Evolutionary conservation across 2,113 vertebrate species (phyloP).

Genomic region (cattle (Bos taurus)): DNA sequence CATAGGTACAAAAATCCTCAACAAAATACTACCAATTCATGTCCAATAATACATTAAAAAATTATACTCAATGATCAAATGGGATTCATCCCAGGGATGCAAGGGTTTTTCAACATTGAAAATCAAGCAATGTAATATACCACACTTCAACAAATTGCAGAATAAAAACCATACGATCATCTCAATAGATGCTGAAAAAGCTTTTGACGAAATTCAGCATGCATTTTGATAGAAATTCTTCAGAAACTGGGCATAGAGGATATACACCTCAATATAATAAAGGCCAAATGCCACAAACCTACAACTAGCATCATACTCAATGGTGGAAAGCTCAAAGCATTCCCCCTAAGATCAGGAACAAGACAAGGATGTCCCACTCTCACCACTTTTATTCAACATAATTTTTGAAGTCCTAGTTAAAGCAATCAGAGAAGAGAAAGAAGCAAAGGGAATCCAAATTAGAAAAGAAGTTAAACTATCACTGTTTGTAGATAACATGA

Average conservation of each 20-base stretch:
- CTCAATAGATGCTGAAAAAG: background rate
- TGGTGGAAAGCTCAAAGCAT: background rate
- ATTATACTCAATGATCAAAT: background rate
- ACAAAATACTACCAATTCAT: background rate
- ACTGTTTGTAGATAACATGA: background rate
- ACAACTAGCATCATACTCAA: background rate
- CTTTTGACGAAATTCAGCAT: background rate
- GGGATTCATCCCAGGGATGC: background rate
- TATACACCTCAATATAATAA: background rate
- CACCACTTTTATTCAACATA: background rate
- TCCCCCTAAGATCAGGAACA: background rate
- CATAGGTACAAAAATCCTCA: background rate
- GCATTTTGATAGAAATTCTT: background rate
- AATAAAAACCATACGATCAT: background rate
- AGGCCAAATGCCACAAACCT: background rate
- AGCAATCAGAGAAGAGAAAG: background rate
- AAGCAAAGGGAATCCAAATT: background rate
- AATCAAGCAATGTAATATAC: background rate
- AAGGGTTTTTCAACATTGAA: background rate
- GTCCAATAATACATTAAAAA: background rate
- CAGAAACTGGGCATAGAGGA: background rate
- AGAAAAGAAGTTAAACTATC: background rate
- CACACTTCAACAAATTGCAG: background rate
- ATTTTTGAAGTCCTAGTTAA: background rate
- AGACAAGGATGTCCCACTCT: background rate